These are phyloP conservation scores for Eristalis arbustorum DNA, from an alignment of 2,888 invertebrate species.

Conservation along the genomic window DNA sequence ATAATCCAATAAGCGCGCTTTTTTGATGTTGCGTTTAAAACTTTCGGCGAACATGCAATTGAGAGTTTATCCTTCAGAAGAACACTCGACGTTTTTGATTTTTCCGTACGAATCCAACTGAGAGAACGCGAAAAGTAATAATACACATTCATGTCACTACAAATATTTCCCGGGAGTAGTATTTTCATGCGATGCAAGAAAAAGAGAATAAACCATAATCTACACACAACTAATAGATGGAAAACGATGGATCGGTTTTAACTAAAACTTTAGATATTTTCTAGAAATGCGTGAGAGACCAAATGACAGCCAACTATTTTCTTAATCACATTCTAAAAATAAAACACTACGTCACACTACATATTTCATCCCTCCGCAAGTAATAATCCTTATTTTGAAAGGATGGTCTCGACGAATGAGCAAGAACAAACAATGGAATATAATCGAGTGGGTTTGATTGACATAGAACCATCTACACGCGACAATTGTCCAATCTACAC, in stretches of 20 bases:
- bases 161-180: slow-evolving; percentile 25
- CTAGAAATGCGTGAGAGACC: slow-evolving; percentile 24
- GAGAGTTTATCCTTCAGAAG: slow-evolving; percentile 31
- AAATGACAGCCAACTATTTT: slow-evolving; percentile 28
- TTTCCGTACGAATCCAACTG: slow-evolving; percentile 18
- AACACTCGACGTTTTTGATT: slow-evolving; percentile 32
- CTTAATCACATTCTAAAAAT: slow-evolving; percentile 58
- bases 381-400: slow-evolving; percentile 32
- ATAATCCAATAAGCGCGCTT: slow-evolving; percentile 32
- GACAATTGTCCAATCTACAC: slow-evolving; percentile 65
- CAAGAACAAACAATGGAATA: not conserved
- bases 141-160: slow-evolving; percentile 36
- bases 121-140: slow-evolving; percentile 28
- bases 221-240: slow-evolving; percentile 15
- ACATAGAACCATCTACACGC: slow-evolving; percentile 29
- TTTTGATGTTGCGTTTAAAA: not conserved
- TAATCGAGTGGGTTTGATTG: not conserved
- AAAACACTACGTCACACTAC: slow-evolving; percentile 51
- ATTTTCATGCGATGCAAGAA: slow-evolving; percentile 17
- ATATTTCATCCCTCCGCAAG: slow-evolving; percentile 20
- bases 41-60: not conserved
- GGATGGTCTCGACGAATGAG: slow-evolving; percentile 5
- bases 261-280: slow-evolving; percentile 8
- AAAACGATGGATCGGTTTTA: slow-evolving; percentile 10
- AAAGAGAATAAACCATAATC: slow-evolving; percentile 20